Conservation (phyloP, 1,140 invertebrate genomes). For the Plodia interpunctella region DNA sequence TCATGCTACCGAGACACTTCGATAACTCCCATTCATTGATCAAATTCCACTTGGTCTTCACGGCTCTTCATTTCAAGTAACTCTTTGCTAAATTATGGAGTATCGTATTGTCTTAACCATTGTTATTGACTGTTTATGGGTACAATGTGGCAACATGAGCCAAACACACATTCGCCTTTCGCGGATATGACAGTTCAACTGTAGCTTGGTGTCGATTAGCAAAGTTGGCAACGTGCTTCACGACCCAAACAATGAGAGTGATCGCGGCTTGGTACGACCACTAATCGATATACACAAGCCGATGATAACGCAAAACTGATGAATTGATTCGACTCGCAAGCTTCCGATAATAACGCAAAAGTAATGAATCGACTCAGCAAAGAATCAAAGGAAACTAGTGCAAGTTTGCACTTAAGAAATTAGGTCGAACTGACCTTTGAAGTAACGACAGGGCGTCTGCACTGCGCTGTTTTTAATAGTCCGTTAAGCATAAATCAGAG, state of each 20-base stretch:
- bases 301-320: constrained; percentile 19
- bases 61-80: constrained; percentile 20
- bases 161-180: constrained; percentile 45
- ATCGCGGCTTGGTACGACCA: constrained; percentile 63
- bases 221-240: constrained; percentile 62
- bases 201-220: constrained; percentile 51
- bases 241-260: constrained; percentile 69
- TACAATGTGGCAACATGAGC: constrained; percentile 31
- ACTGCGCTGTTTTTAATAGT: constrained; percentile 15
- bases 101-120: constrained; percentile 13
- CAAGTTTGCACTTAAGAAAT: constrained; percentile 25
- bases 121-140: constrained; percentile 19
- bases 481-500: constrained; percentile 1
- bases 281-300: constrained; percentile 55
- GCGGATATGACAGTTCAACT: constrained; percentile 47
- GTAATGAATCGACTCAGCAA: constrained; percentile 27
- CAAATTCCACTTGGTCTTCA: constrained; percentile 18
- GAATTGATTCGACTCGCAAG: constrained; percentile 33
- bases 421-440: constrained; percentile 32
- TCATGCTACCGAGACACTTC: constrained; percentile 21
- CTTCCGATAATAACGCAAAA: constrained; percentile 37
- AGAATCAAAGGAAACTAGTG: constrained; percentile 24
- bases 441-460: constrained; percentile 18
- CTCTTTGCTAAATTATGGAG: constrained; percentile 24
- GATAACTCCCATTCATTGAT: constrained; percentile 16